phyloP scores from a whole-genome alignment of 2,888 invertebrate genomes.

The Drosophila tripunctata region DNA sequence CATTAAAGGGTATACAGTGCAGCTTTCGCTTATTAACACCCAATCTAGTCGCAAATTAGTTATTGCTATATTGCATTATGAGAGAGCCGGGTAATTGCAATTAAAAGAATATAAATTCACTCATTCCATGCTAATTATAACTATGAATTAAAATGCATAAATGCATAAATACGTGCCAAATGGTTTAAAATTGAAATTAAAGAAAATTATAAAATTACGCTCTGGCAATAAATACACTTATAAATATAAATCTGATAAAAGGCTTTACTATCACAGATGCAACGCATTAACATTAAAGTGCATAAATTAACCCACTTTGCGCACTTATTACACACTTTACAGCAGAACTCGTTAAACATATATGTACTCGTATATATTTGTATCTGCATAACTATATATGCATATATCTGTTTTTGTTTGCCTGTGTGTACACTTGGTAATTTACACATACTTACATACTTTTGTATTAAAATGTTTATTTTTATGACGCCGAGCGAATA shows the following conservation, averaged over 20 bases:
- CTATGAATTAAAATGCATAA: slow-evolving; percentile 56
- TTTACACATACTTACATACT: slow-evolving; percentile 47
- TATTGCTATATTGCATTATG: slow-evolving; percentile 59
- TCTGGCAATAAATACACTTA: slow-evolving; percentile 49
- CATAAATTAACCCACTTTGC: slow-evolving; percentile 67
- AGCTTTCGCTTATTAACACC: slow-evolving; percentile 54
- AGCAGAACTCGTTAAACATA: neutral
- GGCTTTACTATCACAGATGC: slow-evolving; percentile 58
- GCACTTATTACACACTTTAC: slow-evolving; percentile 23
- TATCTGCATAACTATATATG: neutral
- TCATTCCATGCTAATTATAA: slow-evolving; percentile 48
- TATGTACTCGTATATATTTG: neutral
- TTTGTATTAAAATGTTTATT: slow-evolving; percentile 51
- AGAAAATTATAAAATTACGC: slow-evolving; percentile 59
- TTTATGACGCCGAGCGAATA: slow-evolving; percentile 36
- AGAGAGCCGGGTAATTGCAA: slow-evolving; percentile 63
- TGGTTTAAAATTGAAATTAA: slow-evolving; percentile 69
- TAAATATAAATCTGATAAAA: slow-evolving; percentile 73
- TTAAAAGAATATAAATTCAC: slow-evolving; percentile 72
- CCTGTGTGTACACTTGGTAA: slow-evolving; percentile 21
- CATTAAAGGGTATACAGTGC: slow-evolving; percentile 19
- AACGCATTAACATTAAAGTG: slow-evolving; percentile 72
- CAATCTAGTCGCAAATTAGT: slow-evolving; percentile 67
- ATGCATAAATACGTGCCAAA: slow-evolving; percentile 56
- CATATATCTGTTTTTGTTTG: slow-evolving; percentile 10